Percentiles rank a stretch among this genome's conserved stretches.
Evolutionary conservation across 2,888 invertebrate genomes (phyloP).

Genomic region (Conomelus anceps): DNA sequence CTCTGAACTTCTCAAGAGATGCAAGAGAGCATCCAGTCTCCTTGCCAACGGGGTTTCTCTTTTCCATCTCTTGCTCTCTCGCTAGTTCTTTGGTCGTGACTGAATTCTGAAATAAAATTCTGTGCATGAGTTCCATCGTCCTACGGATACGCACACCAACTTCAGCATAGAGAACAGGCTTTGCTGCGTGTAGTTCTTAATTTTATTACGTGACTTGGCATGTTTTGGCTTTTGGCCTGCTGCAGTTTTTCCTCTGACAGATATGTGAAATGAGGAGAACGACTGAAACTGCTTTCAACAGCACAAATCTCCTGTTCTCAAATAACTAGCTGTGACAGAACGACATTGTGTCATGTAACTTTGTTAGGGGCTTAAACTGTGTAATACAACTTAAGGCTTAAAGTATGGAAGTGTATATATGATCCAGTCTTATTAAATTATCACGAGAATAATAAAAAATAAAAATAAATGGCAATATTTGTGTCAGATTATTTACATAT

Average conservation of each 20-base stretch:
- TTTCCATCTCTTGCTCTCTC: neutral
- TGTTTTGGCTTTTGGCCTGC: neutral
- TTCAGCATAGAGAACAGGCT: neutral
- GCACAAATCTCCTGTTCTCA: neutral
- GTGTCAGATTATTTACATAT: no score
- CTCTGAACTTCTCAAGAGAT: neutral
- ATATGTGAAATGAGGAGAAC: neutral
- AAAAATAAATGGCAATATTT: neutral
- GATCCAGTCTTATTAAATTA: neutral
- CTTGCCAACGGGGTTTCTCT: neutral
- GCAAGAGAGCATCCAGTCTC: neutral
- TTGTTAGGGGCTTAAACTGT: no score
- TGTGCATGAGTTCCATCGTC: neutral
- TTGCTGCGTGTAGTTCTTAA: neutral
- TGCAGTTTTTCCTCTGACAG: neutral
- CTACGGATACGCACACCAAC: neutral
- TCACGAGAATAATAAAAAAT: neutral
- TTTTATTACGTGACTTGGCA: neutral
- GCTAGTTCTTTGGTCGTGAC: neutral
- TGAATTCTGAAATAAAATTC: neutral
- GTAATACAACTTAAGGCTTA: no score
- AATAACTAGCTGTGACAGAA: neutral
- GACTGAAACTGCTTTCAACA: neutral
- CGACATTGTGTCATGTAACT: neutral
- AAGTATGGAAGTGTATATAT: neutral